These are phyloP conservation scores for Willowsia nigromaculata DNA, from an alignment of 2,888 invertebrate genomes.

Conservation along the genomic window DNA sequence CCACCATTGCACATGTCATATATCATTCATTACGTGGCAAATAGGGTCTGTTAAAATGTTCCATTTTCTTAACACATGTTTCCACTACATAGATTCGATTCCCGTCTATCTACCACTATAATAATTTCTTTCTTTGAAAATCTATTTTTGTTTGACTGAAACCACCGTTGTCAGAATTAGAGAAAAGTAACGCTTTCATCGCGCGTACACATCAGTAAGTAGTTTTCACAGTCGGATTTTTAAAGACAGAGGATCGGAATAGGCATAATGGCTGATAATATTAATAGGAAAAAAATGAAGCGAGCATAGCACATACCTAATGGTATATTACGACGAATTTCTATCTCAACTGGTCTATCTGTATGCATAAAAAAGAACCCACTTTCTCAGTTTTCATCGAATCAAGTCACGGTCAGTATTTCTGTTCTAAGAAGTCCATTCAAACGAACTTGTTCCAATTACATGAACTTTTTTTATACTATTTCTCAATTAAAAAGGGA, in stretches of 20 bases:
- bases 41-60: conserved; percentile 58
- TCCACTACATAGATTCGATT: conserved; percentile 17
- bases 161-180: conserved; percentile 12
- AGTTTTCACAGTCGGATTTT: neutral
- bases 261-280: neutral
- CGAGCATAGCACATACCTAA: neutral
- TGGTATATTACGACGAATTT: too few species aligned
- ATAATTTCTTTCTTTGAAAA: conserved; percentile 22
- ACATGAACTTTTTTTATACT: neutral
- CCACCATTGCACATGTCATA: conserved; percentile 53
- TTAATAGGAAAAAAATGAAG: neutral
- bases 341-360: too few species aligned
- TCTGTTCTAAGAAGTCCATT: neutral
- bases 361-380: too few species aligned
- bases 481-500: too few species aligned
- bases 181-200: conserved; percentile 2
- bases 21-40: conserved; percentile 67
- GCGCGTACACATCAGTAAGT: neutral
- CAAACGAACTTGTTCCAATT: neutral
- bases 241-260: neutral
- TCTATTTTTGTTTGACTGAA: conserved; percentile 54
- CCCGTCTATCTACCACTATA: neutral
- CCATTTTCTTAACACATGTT: conserved; percentile 61
- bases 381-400: neutral
- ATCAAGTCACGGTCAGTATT: neutral